Evolutionary conservation across 2,797 vertebrate genomes (phyloP), one percentile per base, ranked within the genome.

Genomic region (Dermochelys coriacea): DNA sequence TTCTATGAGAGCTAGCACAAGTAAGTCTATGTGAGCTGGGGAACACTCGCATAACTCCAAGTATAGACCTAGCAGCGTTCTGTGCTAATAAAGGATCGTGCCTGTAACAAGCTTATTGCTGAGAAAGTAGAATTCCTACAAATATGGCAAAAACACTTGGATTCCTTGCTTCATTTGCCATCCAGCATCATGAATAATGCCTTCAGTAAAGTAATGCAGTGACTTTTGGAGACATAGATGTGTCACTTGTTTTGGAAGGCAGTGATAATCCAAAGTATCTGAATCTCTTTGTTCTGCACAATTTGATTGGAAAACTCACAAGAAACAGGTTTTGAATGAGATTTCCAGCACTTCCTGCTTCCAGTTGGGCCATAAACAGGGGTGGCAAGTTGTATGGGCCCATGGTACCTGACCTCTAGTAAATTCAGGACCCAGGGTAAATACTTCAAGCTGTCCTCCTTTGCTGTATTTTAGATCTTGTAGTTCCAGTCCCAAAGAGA

Each of bases 151-250:
- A 64, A 88, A 1, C 47, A 6, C 16, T 21, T 0, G 0, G 52
- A 54, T n/a, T 34, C 80, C 47, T 75, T 1, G 15, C 37, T 71
- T 59, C 15, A 50, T 71, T 83, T 80, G 78, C 78, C 80, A 1
- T 14, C 0, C 0, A 68, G 6, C 21, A 5, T 41, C 37, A 1
- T 1, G 5, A 49, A 75, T 59, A 31, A 15, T 2, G 3, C 21
- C 27, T 21, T 25, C 52, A 47, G 37, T 37, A 57, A 50, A 83
- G 55, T 59, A 50, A 8, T 49, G 16, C 6, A 79, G 16, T 16
- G 49, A 21, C 9, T 19, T 91, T 50, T 80, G 31, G 12, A 10
- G 12, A 25, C 0, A 1, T 6, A 47, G 8, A 6, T 31, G 15
- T 23, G 21, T 75, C 50, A n/a, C 11, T 23, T 80, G 57, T 45